Evolutionary conservation across 2,888 invertebrate species (phyloP).

Genomic region (Drosophila atripex): DNA sequence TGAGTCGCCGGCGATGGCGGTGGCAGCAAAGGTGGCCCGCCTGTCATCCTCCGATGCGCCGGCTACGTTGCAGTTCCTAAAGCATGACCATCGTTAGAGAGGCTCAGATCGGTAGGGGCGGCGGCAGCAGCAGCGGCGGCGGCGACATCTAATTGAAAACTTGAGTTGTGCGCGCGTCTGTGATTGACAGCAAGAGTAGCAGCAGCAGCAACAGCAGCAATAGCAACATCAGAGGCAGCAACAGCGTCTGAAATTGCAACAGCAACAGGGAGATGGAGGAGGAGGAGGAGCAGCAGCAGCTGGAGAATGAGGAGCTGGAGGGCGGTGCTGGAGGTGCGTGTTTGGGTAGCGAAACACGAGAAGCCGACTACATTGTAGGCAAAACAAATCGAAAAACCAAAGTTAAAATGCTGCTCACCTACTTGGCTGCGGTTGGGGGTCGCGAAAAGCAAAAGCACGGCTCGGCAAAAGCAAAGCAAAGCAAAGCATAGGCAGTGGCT

Average conservation of each 20-base stretch:
- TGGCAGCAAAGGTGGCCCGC: constrained; percentile 66
- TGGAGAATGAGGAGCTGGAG: background rate
- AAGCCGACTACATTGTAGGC: constrained; percentile 49
- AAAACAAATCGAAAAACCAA: constrained; percentile 77
- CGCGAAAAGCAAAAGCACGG: constrained; percentile 24
- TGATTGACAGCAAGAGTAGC: constrained; percentile 74
- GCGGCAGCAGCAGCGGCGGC: constrained; percentile 15
- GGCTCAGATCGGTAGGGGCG: background rate
- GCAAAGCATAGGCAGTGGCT: constrained; percentile 37
- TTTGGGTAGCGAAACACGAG: constrained; percentile 64
- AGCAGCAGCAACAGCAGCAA: constrained; percentile 10
- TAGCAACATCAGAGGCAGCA: constrained; percentile 5
- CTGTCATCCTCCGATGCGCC: constrained; percentile 70
- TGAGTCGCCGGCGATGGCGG: constrained; percentile 65
- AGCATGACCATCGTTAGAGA: constrained; percentile 81
- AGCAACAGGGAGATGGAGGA: background rate
- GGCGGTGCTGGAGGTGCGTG: constrained; percentile 49
- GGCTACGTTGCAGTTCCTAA: constrained; percentile 81
- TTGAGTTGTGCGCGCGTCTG: constrained; percentile 79
- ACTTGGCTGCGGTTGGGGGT: constrained; percentile 69
- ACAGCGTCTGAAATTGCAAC: constrained; percentile 1
- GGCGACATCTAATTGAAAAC: constrained; percentile 69
- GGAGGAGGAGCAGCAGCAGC: background rate
- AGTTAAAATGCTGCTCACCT: constrained; percentile 80
- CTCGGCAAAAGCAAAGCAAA: constrained; percentile 6